Base-by-base conservation (phyloP, 2,888 invertebrate species). In the Monochamus alternatus region DNA sequence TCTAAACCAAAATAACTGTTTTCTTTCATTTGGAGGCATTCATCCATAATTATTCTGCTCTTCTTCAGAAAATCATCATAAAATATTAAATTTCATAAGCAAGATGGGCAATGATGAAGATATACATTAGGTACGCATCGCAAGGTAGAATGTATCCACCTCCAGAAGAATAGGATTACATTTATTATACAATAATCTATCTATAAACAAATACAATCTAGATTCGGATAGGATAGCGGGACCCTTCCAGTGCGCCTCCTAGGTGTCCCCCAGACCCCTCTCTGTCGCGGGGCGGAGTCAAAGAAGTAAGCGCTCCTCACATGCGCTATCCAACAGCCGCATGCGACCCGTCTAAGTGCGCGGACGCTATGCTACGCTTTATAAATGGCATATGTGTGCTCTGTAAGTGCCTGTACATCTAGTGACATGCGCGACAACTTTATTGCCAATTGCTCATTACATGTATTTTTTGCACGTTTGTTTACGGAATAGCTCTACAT, bases 241-340 rank as follows among this genome's bases (percentile, higher is more conserved):
- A 81, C 85, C 86, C 85, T 85, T 84, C 85, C 84, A 82, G 77
- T 65, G 77, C 80, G 81, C 81, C 78, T 78, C 75, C 84, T 80
- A 80, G 80, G 82, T 79, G 81, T 83, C 83, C 85, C 83, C 80
- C 78, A 74, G 81, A 64, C 84, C 85, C 86, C 86, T 80, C 85
- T 83, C 81, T 79, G 47, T 68, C 30, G 73, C 72, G 79, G 69
- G 87, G 87, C 85, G 87, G 85, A 82, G 86, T 77, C 79, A 78
- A 43, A 67, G 73, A 69, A 78, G 75, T 77, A 81, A 80, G 81
- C 83, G 83, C 84, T 78, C 80, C 83, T 84, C 84, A 84, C 85
- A 85, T 87, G 87, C 87, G 86, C 85, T 81, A 76, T 78, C 81
- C 76, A 70, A 83, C 87, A 86, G 86, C 86, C 86, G 86, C 83